Base-by-base conservation (phyloP, 2,113 vertebrate species). In the Anguilla japonica region DNA sequence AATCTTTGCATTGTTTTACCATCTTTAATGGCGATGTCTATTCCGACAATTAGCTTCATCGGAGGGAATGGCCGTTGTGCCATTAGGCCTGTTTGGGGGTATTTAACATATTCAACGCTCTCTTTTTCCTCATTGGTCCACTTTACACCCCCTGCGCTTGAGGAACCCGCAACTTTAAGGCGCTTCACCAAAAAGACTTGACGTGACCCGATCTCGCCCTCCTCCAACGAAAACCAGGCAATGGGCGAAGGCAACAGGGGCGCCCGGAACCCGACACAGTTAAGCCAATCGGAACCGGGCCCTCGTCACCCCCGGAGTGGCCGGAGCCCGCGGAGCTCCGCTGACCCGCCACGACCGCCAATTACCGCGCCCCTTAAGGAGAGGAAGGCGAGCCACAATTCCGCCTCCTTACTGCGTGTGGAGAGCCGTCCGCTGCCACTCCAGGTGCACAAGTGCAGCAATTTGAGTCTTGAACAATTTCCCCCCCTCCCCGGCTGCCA, bases 281-380 rank as follows among this genome's bases (percentile, higher is more conserved):
- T 67, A 67, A 22, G 22, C 18, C 60, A 67, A 26, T 22, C 22
- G 22, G 60, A 26, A 67, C 20, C 22, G 20, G 22, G 60, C 60
- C 5, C 60, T 20, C 60, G 18, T 22, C 22, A 26, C 22, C 60
- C 20, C 0, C 15, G 9, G 22, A 26, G 60, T 20, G 26, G 60
- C 8, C 22, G 26, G 60, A 8, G 60, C 18, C 18, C 22, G 22
- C 22, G 6, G 18, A 22, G 60, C 60, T 67, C 56, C 46, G 53
- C 53, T 88, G 87, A 88, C 85, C 87, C 79, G 82, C 85, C 39
- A 81, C 57, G 85, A 86, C 87, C 41, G 5, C 41, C 86, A 88
- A 88, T 88, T 86, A 81, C 82, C 83, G 81, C 79, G 41, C 41
- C 82, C 81, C 80, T 88, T 39, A 80, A 80, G 87, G 83, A 79